Evolutionary conservation across 2,888 invertebrate species (phyloP), one percentile per base, ranked within the genome.

Genomic region (Mechanitis mazaeus): DNA sequence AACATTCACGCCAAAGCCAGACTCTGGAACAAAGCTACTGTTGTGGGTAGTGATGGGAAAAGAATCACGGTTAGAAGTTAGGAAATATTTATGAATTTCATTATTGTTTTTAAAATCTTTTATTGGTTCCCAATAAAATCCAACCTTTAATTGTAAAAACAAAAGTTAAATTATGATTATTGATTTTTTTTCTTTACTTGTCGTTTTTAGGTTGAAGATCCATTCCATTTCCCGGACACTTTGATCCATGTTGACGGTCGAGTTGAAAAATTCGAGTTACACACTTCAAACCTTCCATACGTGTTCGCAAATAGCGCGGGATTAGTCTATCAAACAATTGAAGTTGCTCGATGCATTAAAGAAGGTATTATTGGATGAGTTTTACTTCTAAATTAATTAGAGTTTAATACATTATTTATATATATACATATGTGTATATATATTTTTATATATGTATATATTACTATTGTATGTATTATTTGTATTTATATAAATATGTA

Each of bases 251-350:
- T 92, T 0, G 90, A 91, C 66, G 92, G 92, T 0, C 84, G 79
- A 56, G 84, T 83, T 62, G 90, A 87, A 68, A 87, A 91, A 55
- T 93, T 92, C 77, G 80, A 91, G 1, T 77, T 95, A 3, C 95
- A 95, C 4, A 74, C 87, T 55, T 90, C 91, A 0, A 81, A 86
- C 45, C 58, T 88, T 3, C 76, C 83, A 9, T 92, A 91, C 68
- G 93, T 93, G 74, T 95, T 93, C 70, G 68, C 59, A 0, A 95
- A 95, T 74, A 94, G 95, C 61, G 92, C 92, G 33, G 95, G 94
- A 2, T 82, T 96, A 61, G 89, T 93, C 31, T 96, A 93, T 75
- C 93, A 96, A 84, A 94, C 95, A 2, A 86, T 92, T 55, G 95
- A 95, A 83, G 94, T 92, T 2, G 91, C 94, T 42, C 87, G 91